Evolutionary conservation across 2,888 invertebrate genomes (phyloP).

Genomic region (Orchestes rusci): DNA sequence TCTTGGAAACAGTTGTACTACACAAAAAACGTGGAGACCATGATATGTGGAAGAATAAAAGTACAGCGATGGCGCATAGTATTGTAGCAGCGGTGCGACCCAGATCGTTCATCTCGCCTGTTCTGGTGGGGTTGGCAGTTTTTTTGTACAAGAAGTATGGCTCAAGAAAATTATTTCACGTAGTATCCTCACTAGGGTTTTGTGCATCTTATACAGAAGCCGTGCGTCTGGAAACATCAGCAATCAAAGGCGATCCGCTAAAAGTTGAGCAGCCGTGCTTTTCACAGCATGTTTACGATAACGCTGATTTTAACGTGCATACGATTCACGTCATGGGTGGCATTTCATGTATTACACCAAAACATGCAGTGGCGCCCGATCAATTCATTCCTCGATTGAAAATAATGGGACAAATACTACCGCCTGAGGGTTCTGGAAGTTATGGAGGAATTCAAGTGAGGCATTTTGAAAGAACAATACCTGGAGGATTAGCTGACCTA

Average conservation of each 20-base stretch:
- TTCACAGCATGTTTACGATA: conserved; percentile 8
- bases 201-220: conserved; percentile 4
- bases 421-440: neutral
- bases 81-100: neutral
- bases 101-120: conserved; percentile 4
- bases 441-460: neutral
- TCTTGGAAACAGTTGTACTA: conserved; percentile 3
- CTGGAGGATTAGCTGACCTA: conserved; percentile 17
- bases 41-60: conserved; percentile 3
- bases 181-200: conserved; percentile 1
- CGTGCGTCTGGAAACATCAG: conserved; percentile 1
- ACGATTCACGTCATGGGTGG: conserved; percentile 1
- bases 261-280: conserved; percentile 2
- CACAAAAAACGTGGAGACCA: neutral
- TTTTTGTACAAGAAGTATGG: conserved; percentile 5
- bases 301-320: conserved; percentile 10
- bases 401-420: neutral
- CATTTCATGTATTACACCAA: neutral
- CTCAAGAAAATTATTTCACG: conserved; percentile 2
- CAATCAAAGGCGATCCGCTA: neutral
- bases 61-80: conserved; percentile 1
- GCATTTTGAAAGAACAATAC: conserved; percentile 14
- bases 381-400: neutral
- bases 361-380: neutral
- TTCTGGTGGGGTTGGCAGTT: neutral